phyloP scores from a whole-genome alignment of 2,797 vertebrate genomes.

The Sebastes glaucus region DNA sequence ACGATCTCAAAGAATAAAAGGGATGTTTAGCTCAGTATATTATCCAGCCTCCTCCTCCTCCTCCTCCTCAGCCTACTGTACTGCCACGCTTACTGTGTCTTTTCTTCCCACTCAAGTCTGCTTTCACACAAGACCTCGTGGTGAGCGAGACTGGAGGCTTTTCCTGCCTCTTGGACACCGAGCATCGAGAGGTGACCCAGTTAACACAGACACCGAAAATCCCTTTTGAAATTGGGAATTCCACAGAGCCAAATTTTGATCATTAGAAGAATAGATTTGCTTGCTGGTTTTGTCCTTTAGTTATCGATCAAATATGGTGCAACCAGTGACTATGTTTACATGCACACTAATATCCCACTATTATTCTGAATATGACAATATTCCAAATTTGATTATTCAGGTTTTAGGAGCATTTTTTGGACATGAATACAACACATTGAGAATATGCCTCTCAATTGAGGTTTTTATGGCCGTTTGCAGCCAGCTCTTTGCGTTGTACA shows the following conservation, averaged over 20 bases:
- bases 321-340: no score
- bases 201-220: slow-evolving; percentile 58
- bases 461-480: no score
- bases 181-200: slow-evolving; percentile 47
- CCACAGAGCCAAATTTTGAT: not conserved
- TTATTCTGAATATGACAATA: no score
- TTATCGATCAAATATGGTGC: not conserved
- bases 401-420: no score
- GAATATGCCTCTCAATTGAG: no score
- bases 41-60: not conserved
- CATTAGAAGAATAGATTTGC: not conserved
- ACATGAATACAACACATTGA: no score
- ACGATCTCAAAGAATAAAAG: not conserved
- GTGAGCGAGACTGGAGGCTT: slow-evolving; percentile 26
- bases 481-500: no score
- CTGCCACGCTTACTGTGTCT: not conserved
- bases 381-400: no score
- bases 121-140: slow-evolving; percentile 10
- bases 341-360: rapidly evolving
- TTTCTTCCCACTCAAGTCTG: slow-evolving; percentile 15
- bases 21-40: not conserved
- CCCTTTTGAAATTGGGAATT: slow-evolving; percentile 55
- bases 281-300: not conserved
- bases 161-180: slow-evolving; percentile 43
- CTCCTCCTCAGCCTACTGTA: not conserved